Evolutionary conservation across 2,797 vertebrate genomes (phyloP).

Genomic region (Parotocinclus haroldoi): DNA sequence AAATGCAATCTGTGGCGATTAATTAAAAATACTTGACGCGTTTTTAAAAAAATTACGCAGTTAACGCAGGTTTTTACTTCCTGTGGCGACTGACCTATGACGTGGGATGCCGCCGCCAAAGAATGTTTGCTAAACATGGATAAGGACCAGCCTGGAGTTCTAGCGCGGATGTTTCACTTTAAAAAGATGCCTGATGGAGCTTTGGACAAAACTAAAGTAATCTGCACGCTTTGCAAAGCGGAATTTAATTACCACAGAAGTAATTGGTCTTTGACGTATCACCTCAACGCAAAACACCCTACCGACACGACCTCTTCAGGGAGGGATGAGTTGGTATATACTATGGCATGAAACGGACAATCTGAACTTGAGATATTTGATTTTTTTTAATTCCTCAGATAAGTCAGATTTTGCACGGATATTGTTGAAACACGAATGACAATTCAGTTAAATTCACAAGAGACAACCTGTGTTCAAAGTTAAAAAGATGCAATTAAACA

Average conservation of each 20-base stretch:
- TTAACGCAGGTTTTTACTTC: not conserved
- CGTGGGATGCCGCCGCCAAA: no score
- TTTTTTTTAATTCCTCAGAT: no score
- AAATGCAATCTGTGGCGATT: not conserved
- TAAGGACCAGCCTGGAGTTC: not conserved
- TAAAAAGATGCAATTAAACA: no score
- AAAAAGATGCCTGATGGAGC: constrained; percentile 9
- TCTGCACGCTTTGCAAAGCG: constrained; percentile 30
- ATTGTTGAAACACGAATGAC: no score
- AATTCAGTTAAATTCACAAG: no score
- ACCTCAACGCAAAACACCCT: constrained; percentile 29
- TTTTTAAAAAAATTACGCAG: not conserved
- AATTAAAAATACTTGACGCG: not conserved
- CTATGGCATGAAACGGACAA: no score
- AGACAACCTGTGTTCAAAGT: no score
- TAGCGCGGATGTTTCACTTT: constrained; percentile 7
- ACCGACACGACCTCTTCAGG: no score
- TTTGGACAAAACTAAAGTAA: constrained; percentile 17
- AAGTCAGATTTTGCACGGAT: no score
- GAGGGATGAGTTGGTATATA: no score
- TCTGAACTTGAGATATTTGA: no score
- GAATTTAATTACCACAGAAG: constrained; percentile 37
- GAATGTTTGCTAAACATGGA: no score
- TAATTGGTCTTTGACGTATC: constrained; percentile 17
- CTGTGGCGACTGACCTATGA: not conserved